phyloP scores from a whole-genome alignment of 2,113 vertebrate species.

The Clarias gariepinus region DNA sequence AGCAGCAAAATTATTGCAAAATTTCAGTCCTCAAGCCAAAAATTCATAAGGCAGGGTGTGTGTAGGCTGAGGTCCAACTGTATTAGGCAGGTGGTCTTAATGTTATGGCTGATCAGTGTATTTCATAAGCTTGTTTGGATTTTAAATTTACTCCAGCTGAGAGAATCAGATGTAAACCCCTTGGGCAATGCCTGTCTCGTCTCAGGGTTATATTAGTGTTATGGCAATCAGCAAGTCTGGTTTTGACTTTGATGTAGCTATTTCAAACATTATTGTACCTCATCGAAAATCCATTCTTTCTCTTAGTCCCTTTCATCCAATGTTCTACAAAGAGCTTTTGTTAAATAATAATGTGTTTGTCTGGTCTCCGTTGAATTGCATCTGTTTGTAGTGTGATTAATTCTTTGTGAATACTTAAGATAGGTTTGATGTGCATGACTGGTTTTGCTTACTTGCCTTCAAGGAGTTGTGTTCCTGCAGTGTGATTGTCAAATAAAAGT shows the following conservation, averaged over 20 bases:
- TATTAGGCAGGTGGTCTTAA: too few relatives aligned
- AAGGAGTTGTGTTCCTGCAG: conserved; percentile 23
- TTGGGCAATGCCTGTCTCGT: conserved; percentile 16
- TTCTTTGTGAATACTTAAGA: conserved; percentile 43
- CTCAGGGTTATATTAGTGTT: conserved; percentile 49
- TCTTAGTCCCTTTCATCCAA: conserved; percentile 31
- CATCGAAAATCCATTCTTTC: conserved; percentile 37
- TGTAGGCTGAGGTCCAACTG: too few relatives aligned
- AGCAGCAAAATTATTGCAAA: too few relatives aligned
- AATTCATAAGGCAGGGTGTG: too few relatives aligned
- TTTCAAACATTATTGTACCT: conserved; percentile 43
- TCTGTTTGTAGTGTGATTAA: conserved; percentile 35
- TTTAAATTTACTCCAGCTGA: conserved; percentile 18
- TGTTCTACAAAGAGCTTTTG: conserved; percentile 42
- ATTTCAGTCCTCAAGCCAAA: too few relatives aligned
- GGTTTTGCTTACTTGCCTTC: conserved; percentile 36
- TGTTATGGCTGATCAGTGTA: background rate
- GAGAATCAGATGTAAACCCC: conserved; percentile 41
- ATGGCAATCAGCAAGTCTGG: conserved; percentile 40
- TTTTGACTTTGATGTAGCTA: conserved; percentile 47
- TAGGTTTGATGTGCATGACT: conserved; percentile 28
- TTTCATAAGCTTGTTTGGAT: conserved; percentile 22
- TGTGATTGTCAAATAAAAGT: background rate
- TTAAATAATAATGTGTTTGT: conserved; percentile 42
- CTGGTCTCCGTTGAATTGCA: conserved; percentile 42